Conservation (phyloP, 2,888 invertebrate species). For the Pseudococcus jackbeardsleyi region DNA sequence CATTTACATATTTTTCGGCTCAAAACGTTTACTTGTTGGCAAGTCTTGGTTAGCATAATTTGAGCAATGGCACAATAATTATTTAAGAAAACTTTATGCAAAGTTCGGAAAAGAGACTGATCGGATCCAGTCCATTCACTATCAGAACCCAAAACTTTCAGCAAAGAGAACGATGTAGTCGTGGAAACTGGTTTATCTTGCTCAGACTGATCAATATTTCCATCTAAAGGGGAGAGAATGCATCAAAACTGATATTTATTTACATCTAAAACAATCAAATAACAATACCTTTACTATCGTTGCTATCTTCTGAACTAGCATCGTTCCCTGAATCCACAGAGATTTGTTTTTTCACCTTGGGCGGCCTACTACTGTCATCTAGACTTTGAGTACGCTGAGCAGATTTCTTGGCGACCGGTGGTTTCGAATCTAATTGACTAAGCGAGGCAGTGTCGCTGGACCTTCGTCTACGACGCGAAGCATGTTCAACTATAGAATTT, state of each 20-base stretch:
- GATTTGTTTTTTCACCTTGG: slow-evolving; percentile 74
- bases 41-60: slow-evolving; percentile 93
- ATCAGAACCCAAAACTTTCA: slow-evolving; percentile 71
- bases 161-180: slow-evolving; percentile 73
- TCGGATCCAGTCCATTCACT: slow-evolving; percentile 92
- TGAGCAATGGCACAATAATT: slow-evolving; percentile 97
- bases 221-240: neutral
- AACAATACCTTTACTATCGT: slow-evolving; percentile 79
- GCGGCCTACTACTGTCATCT: slow-evolving; percentile 37
- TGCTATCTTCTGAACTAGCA: slow-evolving; percentile 94
- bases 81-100: slow-evolving; percentile 90
- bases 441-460: slow-evolving; percentile 26
- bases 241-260: neutral
- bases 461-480: slow-evolving; percentile 30
- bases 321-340: slow-evolving; percentile 91
- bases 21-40: slow-evolving; percentile 80
- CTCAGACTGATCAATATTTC: slow-evolving; percentile 63
- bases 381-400: slow-evolving; percentile 35
- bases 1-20: neutral
- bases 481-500: slow-evolving; percentile 11
- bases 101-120: slow-evolving; percentile 89
- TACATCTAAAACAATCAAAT: neutral
- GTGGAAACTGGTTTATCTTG: slow-evolving; percentile 70
- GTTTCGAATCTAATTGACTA: slow-evolving; percentile 48
- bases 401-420: neutral